Percentiles rank a stretch among this genome's conserved stretches.
These are phyloP conservation scores for Lepisosteus oculatus DNA, from an alignment of 2,113 vertebrate species.

Conservation along the genomic window DNA sequence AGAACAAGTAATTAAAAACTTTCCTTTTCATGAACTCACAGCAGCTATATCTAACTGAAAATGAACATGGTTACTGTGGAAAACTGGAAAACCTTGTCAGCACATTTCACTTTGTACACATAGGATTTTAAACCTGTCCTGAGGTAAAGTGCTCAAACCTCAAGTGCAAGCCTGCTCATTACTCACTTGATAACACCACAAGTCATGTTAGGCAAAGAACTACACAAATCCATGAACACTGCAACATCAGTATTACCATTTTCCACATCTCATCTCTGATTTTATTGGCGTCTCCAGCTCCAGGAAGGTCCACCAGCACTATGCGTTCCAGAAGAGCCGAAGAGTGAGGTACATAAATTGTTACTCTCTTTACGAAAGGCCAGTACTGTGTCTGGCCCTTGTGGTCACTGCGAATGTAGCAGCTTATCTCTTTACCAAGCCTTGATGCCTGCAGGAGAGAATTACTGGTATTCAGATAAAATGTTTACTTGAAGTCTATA, in stretches of 20 bases:
- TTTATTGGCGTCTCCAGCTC: constrained; percentile 17
- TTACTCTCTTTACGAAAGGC: constrained; percentile 13
- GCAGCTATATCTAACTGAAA: background rate
- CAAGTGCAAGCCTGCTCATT: too few relatives aligned
- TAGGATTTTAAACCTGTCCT: too few relatives aligned
- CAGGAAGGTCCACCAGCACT: constrained; percentile 18
- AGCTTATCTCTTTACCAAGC: background rate
- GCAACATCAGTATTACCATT: background rate
- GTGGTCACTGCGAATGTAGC: constrained; percentile 10
- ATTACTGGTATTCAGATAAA: background rate
- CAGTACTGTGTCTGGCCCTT: background rate
- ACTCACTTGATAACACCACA: too few relatives aligned
- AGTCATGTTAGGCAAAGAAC: too few relatives aligned
- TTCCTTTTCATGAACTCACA: too few relatives aligned
- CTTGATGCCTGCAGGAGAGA: background rate
- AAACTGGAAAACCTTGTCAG: background rate
- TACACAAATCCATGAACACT: too few relatives aligned
- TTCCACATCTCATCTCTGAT: constrained; percentile 18
- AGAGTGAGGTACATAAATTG: background rate
- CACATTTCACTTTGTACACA: too few relatives aligned
- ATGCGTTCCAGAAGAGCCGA: constrained; percentile 10
- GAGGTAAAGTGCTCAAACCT: too few relatives aligned
- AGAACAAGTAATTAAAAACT: too few relatives aligned
- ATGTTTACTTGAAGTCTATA: background rate
- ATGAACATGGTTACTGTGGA: background rate